Percentiles rank a stretch among this genome's conserved stretches.
phyloP scores from a whole-genome alignment of 2,888 invertebrate genomes.

The Calephelis perditalis region DNA sequence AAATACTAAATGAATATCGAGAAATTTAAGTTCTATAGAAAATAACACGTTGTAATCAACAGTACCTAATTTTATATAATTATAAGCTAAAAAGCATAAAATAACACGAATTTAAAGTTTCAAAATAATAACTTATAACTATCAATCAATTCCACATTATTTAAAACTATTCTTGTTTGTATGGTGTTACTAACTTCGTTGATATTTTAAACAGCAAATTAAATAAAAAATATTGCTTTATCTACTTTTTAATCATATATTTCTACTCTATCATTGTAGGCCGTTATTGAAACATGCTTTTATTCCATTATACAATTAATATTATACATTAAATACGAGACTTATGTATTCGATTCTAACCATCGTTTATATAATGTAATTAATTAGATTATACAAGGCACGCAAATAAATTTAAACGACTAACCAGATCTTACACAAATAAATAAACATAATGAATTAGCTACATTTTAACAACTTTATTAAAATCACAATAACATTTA shows the following conservation, averaged over 20 bases:
- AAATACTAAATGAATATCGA: too few relatives aligned
- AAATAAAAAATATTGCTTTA: not conserved
- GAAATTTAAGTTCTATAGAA: too few relatives aligned
- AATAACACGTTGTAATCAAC: not conserved
- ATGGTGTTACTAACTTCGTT: conserved; percentile 1
- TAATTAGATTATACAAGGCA: conserved; percentile 40
- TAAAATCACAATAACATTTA: not conserved
- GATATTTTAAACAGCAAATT: not conserved
- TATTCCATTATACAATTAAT: conserved; percentile 7
- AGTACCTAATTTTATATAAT: not conserved
- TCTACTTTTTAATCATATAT: conserved; percentile 8
- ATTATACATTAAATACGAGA: conserved; percentile 15
- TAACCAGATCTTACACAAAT: conserved; percentile 12
- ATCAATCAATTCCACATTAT: conserved; percentile 15
- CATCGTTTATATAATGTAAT: conserved; percentile 15
- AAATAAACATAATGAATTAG: not conserved
- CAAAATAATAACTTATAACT: conserved; percentile 3
- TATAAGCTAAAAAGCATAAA: conserved; percentile 12
- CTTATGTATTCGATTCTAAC: conserved; percentile 10
- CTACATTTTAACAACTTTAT: not conserved
- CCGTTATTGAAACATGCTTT: conserved; percentile 29
- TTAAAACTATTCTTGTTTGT: conserved; percentile 5
- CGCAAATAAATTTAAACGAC: conserved; percentile 40
- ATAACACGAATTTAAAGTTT: not conserved
- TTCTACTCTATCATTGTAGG: conserved; percentile 27